These are phyloP conservation scores for Gonocerus acuteangulatus DNA, from an alignment of 2,888 invertebrate species.

Conservation along the genomic window DNA sequence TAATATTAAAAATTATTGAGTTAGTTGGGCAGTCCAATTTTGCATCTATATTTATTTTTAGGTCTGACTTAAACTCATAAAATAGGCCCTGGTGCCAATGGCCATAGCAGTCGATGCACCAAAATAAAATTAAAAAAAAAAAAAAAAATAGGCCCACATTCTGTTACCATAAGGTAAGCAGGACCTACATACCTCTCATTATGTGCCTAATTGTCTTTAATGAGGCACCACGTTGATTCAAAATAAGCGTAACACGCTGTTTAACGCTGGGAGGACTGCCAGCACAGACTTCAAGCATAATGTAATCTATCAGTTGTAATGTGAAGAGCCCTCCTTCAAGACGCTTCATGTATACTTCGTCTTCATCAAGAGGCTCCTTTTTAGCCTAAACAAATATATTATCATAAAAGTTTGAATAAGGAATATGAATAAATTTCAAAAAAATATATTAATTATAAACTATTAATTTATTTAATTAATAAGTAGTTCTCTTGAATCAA, in stretches of 20 bases:
- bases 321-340: constrained; percentile 94
- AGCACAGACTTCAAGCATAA: constrained; percentile 69
- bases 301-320: constrained; percentile 87
- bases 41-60: too few species aligned
- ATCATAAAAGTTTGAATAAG: neutral
- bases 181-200: constrained; percentile 86
- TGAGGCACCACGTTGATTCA: constrained; percentile 82
- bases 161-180: too few species aligned
- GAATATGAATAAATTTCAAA: neutral
- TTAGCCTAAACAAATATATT: constrained; percentile 23
- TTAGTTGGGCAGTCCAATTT: neutral
- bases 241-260: constrained; percentile 77
- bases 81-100: too few species aligned
- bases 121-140: too few species aligned
- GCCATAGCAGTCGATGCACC: too few species aligned
- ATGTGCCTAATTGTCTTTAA: constrained; percentile 86
- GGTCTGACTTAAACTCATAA: too few species aligned
- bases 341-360: constrained; percentile 78
- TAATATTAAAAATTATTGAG: neutral
- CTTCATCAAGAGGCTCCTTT: constrained; percentile 49
- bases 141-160: too few species aligned
- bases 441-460: too few species aligned
- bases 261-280: constrained; percentile 66
- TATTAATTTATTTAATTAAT: too few species aligned
- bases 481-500: too few species aligned